Evolutionary conservation across 2,888 invertebrate genomes (phyloP).

Genomic region (Iphiclides podalirius): DNA sequence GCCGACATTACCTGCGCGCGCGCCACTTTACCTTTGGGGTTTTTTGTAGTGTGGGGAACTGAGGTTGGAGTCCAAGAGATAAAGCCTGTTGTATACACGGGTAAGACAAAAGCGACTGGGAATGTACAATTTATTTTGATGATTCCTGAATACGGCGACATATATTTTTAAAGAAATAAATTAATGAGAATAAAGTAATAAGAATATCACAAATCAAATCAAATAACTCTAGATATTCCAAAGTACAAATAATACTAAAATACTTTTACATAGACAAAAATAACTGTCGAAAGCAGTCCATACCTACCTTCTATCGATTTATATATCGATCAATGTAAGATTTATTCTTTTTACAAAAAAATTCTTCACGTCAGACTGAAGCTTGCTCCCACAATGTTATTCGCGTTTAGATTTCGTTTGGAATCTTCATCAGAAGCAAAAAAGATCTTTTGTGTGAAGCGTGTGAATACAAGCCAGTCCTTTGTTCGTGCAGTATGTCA

Average conservation of each 20-base stretch:
- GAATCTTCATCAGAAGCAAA: constrained; percentile 53
- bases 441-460: constrained; percentile 63
- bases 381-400: constrained; percentile 59
- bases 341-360: constrained; percentile 33
- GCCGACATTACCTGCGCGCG: constrained; percentile 68
- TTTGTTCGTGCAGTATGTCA: constrained; percentile 57
- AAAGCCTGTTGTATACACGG: constrained; percentile 71
- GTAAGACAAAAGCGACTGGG: constrained; percentile 69
- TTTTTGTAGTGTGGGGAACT: constrained; percentile 40
- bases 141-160: constrained; percentile 46
- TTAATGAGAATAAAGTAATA: no score
- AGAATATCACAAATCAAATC: no score
- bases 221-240: no score
- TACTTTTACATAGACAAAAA: no score
- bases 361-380: constrained; percentile 36
- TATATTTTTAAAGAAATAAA: no score
- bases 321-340: constrained; percentile 13
- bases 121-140: constrained; percentile 67
- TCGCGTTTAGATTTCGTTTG: constrained; percentile 63
- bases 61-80: constrained; percentile 55
- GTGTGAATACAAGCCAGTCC: constrained; percentile 63
- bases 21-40: constrained; percentile 48
- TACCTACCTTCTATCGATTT: constrained; percentile 3
- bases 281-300: no score
- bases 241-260: no score